Base-by-base conservation (phyloP, 2,113 vertebrate species). In the Diglossa brunneiventris region DNA sequence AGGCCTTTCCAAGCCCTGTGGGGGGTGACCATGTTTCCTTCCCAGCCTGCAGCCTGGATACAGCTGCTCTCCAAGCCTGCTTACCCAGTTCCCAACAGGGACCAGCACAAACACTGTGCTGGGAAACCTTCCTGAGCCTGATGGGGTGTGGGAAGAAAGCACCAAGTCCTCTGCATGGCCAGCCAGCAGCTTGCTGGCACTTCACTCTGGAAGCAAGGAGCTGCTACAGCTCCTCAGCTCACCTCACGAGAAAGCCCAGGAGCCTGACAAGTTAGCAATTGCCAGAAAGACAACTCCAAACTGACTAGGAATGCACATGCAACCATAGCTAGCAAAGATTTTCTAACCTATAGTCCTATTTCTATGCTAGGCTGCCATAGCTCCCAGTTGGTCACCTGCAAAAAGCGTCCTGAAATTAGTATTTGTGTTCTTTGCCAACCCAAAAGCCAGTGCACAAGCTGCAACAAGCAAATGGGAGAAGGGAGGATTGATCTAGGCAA, bases 121-220 rank as follows among this genome's bases (percentile, higher is more conserved):
- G 59, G 83, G 64, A 58, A 59, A 17, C 33, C 17, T 35, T 28
- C 41, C 72, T 22, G 33, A 53, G 21, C 15, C 23, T 11, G 30
- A 4, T 37, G 31, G 20, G 19, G 11, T n/a, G 27, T 30, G 26
- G 3, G 53, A 31, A 47, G 61, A 42, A 56, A 41, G 39, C 3
- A 0, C 18, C 30, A 24, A 31, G 56, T 15, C 37, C 30, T 47
- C 50, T 35, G 55, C 44, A 24, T 5, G 3, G 74, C 55, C 9
- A 16, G 23, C 13, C 1, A 1, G 24, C 15, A 7, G 3, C 31
- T 41, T 10, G 3, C 41, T 58, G 39, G 41, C 8, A 4, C 14
- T 42, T 28, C 3, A 5, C 21, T 61, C 41, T 12, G 33, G 53
- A 70, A 63, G n/a, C 16, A 44, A 63, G 64, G 76, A 47, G 33